A percentile compares a stretch with the other conserved stretches of the same genome.
Conservation (phyloP, 2,888 invertebrate species). For the Psococerastis gibbosa region DNA sequence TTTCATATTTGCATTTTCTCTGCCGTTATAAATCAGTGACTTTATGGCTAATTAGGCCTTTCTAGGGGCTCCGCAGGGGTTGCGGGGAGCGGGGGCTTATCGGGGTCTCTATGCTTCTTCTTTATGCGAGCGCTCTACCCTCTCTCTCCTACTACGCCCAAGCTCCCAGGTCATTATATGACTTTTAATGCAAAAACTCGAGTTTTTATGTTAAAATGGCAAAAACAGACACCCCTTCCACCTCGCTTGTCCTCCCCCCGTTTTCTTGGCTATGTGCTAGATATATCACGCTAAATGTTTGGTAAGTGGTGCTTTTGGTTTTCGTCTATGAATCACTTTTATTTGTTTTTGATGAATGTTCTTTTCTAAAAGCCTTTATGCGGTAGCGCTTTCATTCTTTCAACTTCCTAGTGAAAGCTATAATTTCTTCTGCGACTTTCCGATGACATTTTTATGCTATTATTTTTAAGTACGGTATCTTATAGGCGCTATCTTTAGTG, state of each 20-base stretch:
- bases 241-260: not conserved
- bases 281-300: not conserved
- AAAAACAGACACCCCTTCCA: not conserved
- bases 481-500: no score
- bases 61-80: slow-evolving; percentile 21
- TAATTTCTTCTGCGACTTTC: no score
- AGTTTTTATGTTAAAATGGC: slow-evolving; percentile 2
- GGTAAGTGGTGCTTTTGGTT: no score
- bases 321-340: no score
- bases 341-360: no score
- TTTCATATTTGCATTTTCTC: slow-evolving; percentile 28
- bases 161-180: slow-evolving; percentile 5
- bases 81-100: not conserved
- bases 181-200: not conserved
- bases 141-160: no score
- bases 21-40: slow-evolving; percentile 41
- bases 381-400: no score
- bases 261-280: not conserved
- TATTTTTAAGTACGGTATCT: no score
- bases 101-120: slow-evolving; percentile 1
- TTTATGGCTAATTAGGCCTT: slow-evolving; percentile 42
- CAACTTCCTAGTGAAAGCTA: no score
- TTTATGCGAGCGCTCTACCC: slow-evolving; percentile 7
- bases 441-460: no score
- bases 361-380: no score